Conservation (phyloP, 2,888 invertebrate species). For the Nebria brevicollis region DNA sequence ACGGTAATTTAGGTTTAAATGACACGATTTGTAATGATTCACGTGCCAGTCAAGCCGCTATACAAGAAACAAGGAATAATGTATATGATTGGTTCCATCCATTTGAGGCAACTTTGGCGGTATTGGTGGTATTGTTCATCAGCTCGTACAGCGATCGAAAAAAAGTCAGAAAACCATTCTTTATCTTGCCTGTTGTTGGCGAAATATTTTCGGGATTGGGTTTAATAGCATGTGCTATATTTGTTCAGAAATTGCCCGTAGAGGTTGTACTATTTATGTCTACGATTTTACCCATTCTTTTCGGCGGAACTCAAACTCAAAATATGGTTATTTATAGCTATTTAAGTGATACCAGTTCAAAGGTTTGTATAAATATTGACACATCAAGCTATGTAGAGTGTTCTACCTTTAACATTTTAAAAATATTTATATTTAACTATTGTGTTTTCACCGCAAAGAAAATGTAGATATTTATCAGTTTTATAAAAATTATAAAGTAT, state of each 20-base stretch:
- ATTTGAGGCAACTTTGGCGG: not conserved
- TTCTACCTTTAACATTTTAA: no score
- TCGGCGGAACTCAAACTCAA: constrained; percentile 18
- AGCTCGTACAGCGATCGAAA: constrained; percentile 29
- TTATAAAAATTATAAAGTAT: no score
- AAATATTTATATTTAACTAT: no score
- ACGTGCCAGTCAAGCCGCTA: not conserved
- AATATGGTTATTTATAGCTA: constrained; percentile 37
- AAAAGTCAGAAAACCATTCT: constrained; percentile 33
- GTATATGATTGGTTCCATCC: constrained; percentile 22
- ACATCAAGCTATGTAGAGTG: no score
- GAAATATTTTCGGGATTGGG: constrained; percentile 31
- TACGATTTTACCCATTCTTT: constrained; percentile 15
- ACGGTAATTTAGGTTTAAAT: constrained; percentile 8
- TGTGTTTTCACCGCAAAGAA: no score
- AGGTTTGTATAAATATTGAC: constrained; percentile 8
- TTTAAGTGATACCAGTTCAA: constrained; percentile 29
- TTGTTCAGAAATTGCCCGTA: constrained; percentile 17
- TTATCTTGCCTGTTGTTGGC: constrained; percentile 25
- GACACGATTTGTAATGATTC: constrained; percentile 13
- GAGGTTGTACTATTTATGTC: constrained; percentile 9
- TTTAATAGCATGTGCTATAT: constrained; percentile 23
- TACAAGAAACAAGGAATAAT: not conserved
- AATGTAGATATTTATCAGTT: no score
- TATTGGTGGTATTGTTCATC: constrained; percentile 27